Evolutionary conservation across 2,113 vertebrate species (phyloP), one percentile per base, ranked within the genome.

Genomic region (Synodontis membranacea): DNA sequence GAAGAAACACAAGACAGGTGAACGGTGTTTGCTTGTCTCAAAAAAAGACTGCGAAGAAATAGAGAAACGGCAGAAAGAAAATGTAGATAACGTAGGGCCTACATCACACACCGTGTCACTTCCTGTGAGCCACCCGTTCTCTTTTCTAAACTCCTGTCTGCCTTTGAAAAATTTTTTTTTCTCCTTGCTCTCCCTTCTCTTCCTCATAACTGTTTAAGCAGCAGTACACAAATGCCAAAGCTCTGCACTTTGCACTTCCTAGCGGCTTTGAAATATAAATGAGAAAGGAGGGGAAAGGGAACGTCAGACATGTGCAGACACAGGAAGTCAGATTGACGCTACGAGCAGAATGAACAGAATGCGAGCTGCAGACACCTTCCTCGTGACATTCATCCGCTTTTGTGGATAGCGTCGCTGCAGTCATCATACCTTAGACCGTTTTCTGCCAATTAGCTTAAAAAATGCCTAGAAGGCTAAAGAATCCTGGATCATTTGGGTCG

Each of bases 231-330:
- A 86, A 87, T 79, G 42, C 50, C 82, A n/a, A 11, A 62, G 58
- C 62, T 58, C 58, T 50, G 64, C 85, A 85, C 70, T 86, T 86
- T 68, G 31, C 84, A 85, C 82, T 88, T 85, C 86, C 83, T 62
- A 56, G 11, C 52, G 72, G 72, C 72, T 84, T 84, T 89, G 28
- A 89, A 88, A 85, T 86, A 90, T 90, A 88, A 74, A 89, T 89
- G 88, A 87, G 64, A 84, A 68, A 70, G 12, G 19, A 23, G 72
- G 28, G 25, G 39, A 34, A 37, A 19, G 31, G 82, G 80, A 50
- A 44, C 50, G 5, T 37, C 46, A 39, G 12, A 37, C 10, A 0
- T 84, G 34, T 34, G 5, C 68, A 42, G 42, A 10, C 72, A 48
- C 72, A 64, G 28, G 42, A 62, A 58, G 81, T 74, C 39, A 70